Evolutionary conservation across 1,140 invertebrate genomes (phyloP).

Genomic region (Planococcus citri): DNA sequence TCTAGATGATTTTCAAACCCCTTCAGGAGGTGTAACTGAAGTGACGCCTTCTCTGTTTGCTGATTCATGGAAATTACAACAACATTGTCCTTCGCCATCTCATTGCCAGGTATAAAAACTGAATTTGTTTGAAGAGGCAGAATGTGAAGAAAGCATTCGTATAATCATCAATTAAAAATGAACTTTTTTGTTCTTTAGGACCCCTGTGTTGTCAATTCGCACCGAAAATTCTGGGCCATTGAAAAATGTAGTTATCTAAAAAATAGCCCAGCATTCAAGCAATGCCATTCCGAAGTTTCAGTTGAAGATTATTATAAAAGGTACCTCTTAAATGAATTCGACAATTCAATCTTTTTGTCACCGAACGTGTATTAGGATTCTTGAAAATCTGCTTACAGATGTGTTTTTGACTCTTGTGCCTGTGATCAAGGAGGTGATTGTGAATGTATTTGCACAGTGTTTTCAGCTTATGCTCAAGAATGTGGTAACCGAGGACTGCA

Average conservation of each 20-base stretch:
- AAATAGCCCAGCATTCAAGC: conserved; percentile 47
- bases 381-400: conserved; percentile 36
- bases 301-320: conserved; percentile 49
- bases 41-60: conserved; percentile 61
- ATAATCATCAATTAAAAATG: too few relatives aligned
- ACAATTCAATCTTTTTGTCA: not conserved
- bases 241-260: conserved; percentile 61
- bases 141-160: too few relatives aligned
- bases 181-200: too few relatives aligned
- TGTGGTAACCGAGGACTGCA: conserved; percentile 57
- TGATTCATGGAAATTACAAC: conserved; percentile 73
- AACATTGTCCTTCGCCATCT: conserved; percentile 49
- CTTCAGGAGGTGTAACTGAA: conserved; percentile 55
- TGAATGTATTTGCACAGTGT: conserved; percentile 73
- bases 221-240: conserved; percentile 63
- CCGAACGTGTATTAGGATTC: not conserved
- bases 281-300: conserved; percentile 67
- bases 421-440: conserved; percentile 83
- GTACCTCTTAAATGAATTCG: conserved; percentile 16
- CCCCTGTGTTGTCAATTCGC: conserved; percentile 56
- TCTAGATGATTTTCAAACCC: conserved; percentile 70
- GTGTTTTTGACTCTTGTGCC: conserved; percentile 68
- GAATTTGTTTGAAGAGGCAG: not conserved
- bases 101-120: conserved; percentile 33
- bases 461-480: conserved; percentile 71